Base-by-base conservation (phyloP, 2,888 invertebrate species). In the Crocallis elinguaria region DNA sequence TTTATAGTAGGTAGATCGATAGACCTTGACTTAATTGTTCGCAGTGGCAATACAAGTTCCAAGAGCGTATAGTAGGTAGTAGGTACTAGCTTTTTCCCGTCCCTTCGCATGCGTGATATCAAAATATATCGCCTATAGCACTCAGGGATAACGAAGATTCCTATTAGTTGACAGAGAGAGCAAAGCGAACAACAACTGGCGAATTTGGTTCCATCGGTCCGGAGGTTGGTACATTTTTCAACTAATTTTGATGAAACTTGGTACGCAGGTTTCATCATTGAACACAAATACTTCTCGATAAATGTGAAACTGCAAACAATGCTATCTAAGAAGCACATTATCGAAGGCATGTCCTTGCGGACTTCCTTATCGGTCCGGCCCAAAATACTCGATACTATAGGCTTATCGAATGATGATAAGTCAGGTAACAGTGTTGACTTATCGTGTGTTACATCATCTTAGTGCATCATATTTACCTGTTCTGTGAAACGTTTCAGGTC, bases 311-410 rank as follows among this genome's bases (percentile, higher is more conserved):
- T 41, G 49, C 45, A 51, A 51, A 53, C 46, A 45, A 41, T 21
- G 16, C 27, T 49, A 54, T 49, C 53, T 49, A 33, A 36, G 44
- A 41, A 49, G 38, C 13, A 14, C 14, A 21, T 27, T 50, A 51
- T 46, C 48, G 21, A 14, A 17, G 32, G 42, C 37, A 45, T 52
- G 72, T 67, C 77, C 78, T 78, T 77, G 77, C 27, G 61, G 67
- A 60, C 44, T 51, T 50, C 55, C 56, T 67, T 76, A 74, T 75
- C 72, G 35, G 58, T 1, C 65, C 67, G 62, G 63, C 73, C 74
- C 58, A 62, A 71, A 67, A 59, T 48, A 60, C 64, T 53, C 53
- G 45, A 67, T 58, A 61, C 46, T n/a, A n/a, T n/a, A n/a, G n/a
- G n/a, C n/a, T 51, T 66, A 67, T 64, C 61, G 57, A 46, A 62